Percentiles rank a stretch among this genome's conserved stretches.
Evolutionary conservation across 2,888 invertebrate genomes (phyloP).

Genomic region (Blastobasis adustella): DNA sequence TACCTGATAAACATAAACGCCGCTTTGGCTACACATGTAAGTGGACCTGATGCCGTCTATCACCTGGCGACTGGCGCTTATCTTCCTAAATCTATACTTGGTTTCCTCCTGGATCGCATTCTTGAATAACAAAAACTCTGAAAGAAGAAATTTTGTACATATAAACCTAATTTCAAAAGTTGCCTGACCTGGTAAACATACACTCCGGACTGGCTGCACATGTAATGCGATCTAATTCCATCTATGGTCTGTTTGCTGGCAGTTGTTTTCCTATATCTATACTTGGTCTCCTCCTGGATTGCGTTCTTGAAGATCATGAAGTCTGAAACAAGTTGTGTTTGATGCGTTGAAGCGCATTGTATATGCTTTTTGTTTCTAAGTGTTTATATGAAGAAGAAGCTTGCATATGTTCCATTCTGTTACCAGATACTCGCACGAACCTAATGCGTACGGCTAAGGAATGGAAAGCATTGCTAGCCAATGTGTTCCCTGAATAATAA

Average conservation of each 20-base stretch:
- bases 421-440: no score
- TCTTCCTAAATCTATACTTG: constrained; percentile 58
- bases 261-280: constrained; percentile 58
- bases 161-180: background rate
- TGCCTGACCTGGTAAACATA: constrained; percentile 54
- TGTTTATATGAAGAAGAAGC: no score
- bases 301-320: constrained; percentile 62
- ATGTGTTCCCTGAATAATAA: no score
- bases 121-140: constrained; percentile 63
- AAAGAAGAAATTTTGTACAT: background rate
- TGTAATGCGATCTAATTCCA: constrained; percentile 60
- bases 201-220: constrained; percentile 66
- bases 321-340: constrained; percentile 27
- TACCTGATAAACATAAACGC: constrained; percentile 14
- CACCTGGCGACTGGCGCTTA: constrained; percentile 63
- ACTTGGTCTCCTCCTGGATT: constrained; percentile 61
- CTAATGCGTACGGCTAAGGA: no score
- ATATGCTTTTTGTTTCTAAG: no score
- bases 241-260: constrained; percentile 66
- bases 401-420: no score
- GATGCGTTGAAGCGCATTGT: no score
- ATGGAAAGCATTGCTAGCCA: no score
- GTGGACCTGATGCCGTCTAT: constrained; percentile 62
- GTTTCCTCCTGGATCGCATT: constrained; percentile 62
- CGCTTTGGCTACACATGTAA: constrained; percentile 67